A percentile compares a stretch with the other conserved stretches of the same genome.
Conservation (phyloP, 2,888 invertebrate genomes). For the Stegana nigrithorax region DNA sequence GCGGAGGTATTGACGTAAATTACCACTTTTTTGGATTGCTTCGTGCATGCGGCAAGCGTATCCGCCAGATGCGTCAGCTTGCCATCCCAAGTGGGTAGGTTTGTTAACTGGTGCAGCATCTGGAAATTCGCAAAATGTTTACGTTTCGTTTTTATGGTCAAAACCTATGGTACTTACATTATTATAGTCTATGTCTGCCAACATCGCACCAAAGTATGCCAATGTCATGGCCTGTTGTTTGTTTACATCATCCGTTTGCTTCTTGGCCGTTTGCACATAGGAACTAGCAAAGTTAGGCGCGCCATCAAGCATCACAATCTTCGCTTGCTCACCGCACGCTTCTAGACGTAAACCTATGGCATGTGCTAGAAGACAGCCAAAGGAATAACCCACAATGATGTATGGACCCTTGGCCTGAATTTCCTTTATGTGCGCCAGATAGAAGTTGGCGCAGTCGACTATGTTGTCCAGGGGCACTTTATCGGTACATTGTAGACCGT, state of each 20-base stretch:
- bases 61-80: slow-evolving; percentile 69
- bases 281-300: slow-evolving; percentile 85
- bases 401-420: slow-evolving; percentile 87
- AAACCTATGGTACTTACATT: slow-evolving; percentile 70
- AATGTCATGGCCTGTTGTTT: slow-evolving; percentile 80
- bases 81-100: slow-evolving; percentile 66
- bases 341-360: slow-evolving; percentile 93
- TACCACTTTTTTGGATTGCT: slow-evolving; percentile 66
- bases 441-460: slow-evolving; percentile 78
- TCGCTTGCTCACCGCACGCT: slow-evolving; percentile 66
- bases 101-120: slow-evolving; percentile 59
- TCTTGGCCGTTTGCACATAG: slow-evolving; percentile 77
- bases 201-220: slow-evolving; percentile 84
- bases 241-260: slow-evolving; percentile 69
- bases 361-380: slow-evolving; percentile 93
- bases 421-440: slow-evolving; percentile 79
- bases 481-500: slow-evolving; percentile 88
- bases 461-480: slow-evolving; percentile 81
- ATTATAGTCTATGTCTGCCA: slow-evolving; percentile 80
- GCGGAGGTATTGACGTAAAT: slow-evolving; percentile 69
- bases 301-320: slow-evolving; percentile 85
- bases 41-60: slow-evolving; percentile 63
- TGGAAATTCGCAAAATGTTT: slow-evolving; percentile 26
- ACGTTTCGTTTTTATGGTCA: background rate
- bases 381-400: slow-evolving; percentile 93